Evolutionary conservation across 2,888 invertebrate genomes (phyloP).

Genomic region (Lumbricus terrestris): DNA sequence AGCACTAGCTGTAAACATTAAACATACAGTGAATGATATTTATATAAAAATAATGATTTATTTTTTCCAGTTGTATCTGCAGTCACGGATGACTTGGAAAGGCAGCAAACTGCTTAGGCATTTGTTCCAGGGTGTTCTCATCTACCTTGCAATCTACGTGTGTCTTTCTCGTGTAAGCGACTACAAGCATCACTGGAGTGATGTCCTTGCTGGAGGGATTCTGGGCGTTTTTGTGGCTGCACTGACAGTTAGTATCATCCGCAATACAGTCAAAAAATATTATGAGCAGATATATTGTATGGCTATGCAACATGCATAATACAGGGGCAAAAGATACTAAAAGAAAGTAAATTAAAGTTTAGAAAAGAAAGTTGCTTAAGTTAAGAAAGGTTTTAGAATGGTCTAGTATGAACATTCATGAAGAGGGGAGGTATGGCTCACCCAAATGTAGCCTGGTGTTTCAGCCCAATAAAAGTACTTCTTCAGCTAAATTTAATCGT

Average conservation of each 20-base stretch:
- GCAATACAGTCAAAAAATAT: too few relatives aligned
- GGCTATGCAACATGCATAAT: too few relatives aligned
- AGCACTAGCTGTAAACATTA: background rate
- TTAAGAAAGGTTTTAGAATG: too few relatives aligned
- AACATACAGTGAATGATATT: too few relatives aligned
- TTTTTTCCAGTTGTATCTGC: slow-evolving; percentile 76
- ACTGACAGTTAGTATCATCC: slow-evolving; percentile 44
- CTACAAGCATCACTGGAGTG: slow-evolving; percentile 98
- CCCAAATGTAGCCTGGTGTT: too few relatives aligned
- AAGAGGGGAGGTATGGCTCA: too few relatives aligned
- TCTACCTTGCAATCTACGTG: slow-evolving; percentile 68
- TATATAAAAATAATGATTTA: too few relatives aligned
- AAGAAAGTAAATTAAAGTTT: too few relatives aligned
- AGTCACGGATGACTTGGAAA: slow-evolving; percentile 77
- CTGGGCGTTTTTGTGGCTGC: slow-evolving; percentile 61
- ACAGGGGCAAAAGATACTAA: background rate
- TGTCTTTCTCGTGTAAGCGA: slow-evolving; percentile 84
- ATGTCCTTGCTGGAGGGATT: slow-evolving; percentile 78
- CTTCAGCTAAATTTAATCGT: too few relatives aligned
- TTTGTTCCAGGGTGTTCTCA: slow-evolving; percentile 68
- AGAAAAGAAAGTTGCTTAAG: too few relatives aligned
- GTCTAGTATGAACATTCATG: too few relatives aligned
- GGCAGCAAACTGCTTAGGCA: slow-evolving; percentile 76
- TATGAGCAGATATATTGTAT: background rate
- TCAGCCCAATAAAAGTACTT: too few relatives aligned